Base-by-base conservation (phyloP, 2,797 vertebrate species). In the Lutjanus argentimaculatus region DNA sequence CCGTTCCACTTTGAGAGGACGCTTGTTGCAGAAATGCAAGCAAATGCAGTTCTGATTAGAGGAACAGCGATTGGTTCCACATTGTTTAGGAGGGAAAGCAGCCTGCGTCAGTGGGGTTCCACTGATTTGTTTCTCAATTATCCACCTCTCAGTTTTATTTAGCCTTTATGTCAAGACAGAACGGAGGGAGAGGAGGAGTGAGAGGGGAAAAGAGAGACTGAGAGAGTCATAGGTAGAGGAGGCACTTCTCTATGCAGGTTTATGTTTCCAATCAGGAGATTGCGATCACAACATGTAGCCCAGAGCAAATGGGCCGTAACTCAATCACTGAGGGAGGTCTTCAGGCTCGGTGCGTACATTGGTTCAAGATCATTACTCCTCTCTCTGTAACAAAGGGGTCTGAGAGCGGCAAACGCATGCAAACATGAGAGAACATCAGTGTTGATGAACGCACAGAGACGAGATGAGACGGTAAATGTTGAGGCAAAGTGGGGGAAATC, bases 241-340 rank as follows among this genome's bases (percentile, higher is more conserved):
- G 72, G 67, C 52, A 77, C 56, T 69, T 74, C 62, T 81, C 51
- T 82, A 69, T 22, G 46, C 84, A 72, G 79, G 85, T 92, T 90
- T 89, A 84, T 85, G 83, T 87, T 91, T 88, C 73, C 87, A 92
- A 92, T 91, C 85, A 91, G 72, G 74, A 93, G 93, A 91, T 90
- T 75, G 73, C 13, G 75, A 90, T 94, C 91, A 82, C 69, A 83
- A 91, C 89, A 82, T 79, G 85, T 55, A 86, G 80, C 77, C 83
- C 68, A 58, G 51, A 84, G 84, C 88, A 92, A 94, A 91, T 94
- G 91, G 82, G 84, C 82, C 88, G 56, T 82, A 87, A 87, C 89
- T 74, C 75, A 80, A 80, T 84, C 86, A 81, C 88, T 1, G 73
- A 82, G 81, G 85, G 91, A 91, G 90, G 90, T 87, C 89, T 82